Evolutionary conservation across 2,113 vertebrate species (phyloP).

Genomic region (Sardina pilchardus): DNA sequence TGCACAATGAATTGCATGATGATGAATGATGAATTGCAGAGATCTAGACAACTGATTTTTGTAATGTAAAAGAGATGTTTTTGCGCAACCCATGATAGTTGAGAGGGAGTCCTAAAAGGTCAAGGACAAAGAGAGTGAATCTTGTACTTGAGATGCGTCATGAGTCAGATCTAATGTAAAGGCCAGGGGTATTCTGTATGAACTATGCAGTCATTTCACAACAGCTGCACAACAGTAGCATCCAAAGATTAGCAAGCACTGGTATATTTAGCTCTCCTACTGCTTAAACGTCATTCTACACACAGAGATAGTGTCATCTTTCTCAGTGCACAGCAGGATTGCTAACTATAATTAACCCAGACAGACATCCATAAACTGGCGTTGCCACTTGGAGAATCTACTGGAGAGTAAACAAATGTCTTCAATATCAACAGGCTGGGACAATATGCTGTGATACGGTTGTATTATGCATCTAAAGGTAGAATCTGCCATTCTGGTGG

Average conservation of each 20-base stretch:
- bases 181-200: background rate
- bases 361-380: slow-evolving; percentile 47
- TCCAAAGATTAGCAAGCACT: slow-evolving; percentile 30
- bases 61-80: background rate
- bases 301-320: slow-evolving; percentile 38
- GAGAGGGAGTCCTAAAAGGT: background rate
- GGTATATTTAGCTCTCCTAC: slow-evolving; percentile 46
- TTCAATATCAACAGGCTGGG: background rate
- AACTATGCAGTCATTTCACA: slow-evolving; percentile 12
- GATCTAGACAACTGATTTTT: background rate
- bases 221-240: slow-evolving; percentile 39
- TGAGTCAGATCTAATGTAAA: background rate
- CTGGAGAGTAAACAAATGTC: slow-evolving; percentile 57
- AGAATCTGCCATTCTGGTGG: background rate
- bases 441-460: background rate
- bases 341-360: slow-evolving; percentile 48
- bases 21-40: no score
- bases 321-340: slow-evolving; percentile 37
- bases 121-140: background rate
- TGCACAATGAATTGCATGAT: no score
- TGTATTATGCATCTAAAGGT: background rate
- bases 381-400: slow-evolving; percentile 53
- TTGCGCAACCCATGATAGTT: background rate
- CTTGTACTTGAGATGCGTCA: background rate
- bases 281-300: slow-evolving; percentile 36